phyloP scores from a whole-genome alignment of 1,140 invertebrate species.

The Drosophila asahinai region DNA sequence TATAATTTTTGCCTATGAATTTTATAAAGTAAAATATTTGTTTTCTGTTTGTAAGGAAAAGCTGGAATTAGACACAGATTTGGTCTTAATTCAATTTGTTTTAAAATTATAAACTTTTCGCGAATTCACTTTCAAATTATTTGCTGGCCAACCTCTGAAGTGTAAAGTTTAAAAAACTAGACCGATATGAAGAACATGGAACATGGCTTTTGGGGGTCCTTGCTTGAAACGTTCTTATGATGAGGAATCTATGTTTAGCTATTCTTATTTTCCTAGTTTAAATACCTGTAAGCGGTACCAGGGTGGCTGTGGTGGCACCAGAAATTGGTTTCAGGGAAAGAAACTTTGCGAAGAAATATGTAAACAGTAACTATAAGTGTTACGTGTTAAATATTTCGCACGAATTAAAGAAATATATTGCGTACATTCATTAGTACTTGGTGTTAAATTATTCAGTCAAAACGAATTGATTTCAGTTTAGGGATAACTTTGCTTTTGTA shows the following conservation, averaged over 20 bases:
- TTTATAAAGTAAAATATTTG: too few relatives aligned
- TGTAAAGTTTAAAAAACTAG: background rate
- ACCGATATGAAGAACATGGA: background rate
- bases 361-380: background rate
- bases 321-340: too few relatives aligned
- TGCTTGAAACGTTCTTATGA: too few relatives aligned
- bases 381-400: background rate
- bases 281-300: slow-evolving; percentile 87
- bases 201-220: background rate
- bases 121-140: background rate
- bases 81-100: background rate
- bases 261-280: slow-evolving; percentile 91
- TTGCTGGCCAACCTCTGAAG: background rate
- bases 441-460: background rate
- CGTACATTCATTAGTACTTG: background rate
- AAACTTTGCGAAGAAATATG: background rate
- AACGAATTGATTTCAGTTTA: background rate
- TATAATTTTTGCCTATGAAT: too few relatives aligned
- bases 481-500: too few relatives aligned
- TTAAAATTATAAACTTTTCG: background rate
- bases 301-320: too few relatives aligned
- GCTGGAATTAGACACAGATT: background rate
- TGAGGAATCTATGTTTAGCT: slow-evolving; percentile 86
- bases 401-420: background rate
- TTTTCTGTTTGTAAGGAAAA: background rate